These are phyloP conservation scores for Kryptopterus vitreolus DNA, from an alignment of 2,797 vertebrate genomes.

Conservation along the genomic window DNA sequence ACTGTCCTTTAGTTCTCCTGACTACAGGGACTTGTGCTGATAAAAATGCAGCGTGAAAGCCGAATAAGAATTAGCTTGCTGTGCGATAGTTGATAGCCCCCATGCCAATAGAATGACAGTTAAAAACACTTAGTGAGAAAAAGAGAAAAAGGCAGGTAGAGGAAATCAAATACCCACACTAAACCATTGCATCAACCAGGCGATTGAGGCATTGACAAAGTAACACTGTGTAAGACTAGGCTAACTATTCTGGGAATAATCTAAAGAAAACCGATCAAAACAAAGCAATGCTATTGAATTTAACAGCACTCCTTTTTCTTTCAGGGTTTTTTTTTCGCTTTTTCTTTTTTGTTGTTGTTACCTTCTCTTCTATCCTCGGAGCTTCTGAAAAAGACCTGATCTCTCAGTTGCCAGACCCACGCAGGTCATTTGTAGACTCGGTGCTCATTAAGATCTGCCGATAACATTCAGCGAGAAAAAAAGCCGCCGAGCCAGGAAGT, in stretches of 20 bases:
- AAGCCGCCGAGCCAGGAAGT: conserved; percentile 38
- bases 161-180: conserved; percentile 5
- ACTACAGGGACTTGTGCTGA: conserved; percentile 11
- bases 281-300: conserved; percentile 42
- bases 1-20: conserved; percentile 20
- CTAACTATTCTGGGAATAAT: conserved; percentile 36
- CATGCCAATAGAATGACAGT: conserved; percentile 2
- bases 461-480: conserved; percentile 54
- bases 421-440: conserved; percentile 48
- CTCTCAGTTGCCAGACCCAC: conserved; percentile 45
- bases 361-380: conserved; percentile 33
- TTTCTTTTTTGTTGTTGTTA: neutral
- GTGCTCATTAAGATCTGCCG: conserved; percentile 53
- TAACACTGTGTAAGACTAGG: conserved; percentile 20
- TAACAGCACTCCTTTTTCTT: conserved; percentile 22
- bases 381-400: conserved; percentile 48
- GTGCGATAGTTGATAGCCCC: conserved; percentile 14
- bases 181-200: conserved; percentile 25
- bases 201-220: conserved; percentile 34
- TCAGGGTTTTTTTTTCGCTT: too few species aligned
- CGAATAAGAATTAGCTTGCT: conserved; percentile 17
- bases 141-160: neutral
- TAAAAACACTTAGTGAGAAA: conserved; percentile 8
- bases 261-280: conserved; percentile 27
- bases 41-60: conserved; percentile 22